Evolutionary conservation across 2,113 vertebrate species (phyloP), one percentile per base, ranked within the genome.

Genomic region (Anoura caudifer): DNA sequence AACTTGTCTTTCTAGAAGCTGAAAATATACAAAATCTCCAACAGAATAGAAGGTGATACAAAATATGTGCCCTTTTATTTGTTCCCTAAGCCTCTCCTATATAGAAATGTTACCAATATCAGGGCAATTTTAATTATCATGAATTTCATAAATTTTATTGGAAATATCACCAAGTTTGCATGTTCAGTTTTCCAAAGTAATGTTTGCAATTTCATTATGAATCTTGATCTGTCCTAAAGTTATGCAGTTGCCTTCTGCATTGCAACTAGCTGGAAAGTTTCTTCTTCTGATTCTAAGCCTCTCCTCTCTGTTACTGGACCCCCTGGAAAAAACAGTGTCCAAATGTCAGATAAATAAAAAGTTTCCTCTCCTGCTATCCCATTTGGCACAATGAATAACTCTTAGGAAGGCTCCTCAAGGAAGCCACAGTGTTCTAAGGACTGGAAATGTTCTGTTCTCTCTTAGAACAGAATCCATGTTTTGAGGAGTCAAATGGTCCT

Each of bases 31-130:
- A 15, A 31, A 45, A 14, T 70, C 26, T 7, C 47, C 80, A 95
- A 75, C 67, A 31, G 16, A 95, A 63, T 33, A 45, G 26, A 92
- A 70, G 38, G 13, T 84, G 26, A 63, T 28, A 67, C 3, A 65
- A 82, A 91, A 73, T 84, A 54, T 41, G 22, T 43, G 86, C 69
- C n/a, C 43, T 87, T 76, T 92, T 20, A 28, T 28, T 41, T 89
- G 20, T 79, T 5, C 11, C 2, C 28, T 12, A 90, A 63, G 31
- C 3, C 1, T 31, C 22, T 90, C 26, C 33, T 56, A 6, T 69
- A 20, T 14, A 59, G 11, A 81, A 56, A 54, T 14, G 2, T 54
- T 47, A 33, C 26, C 5, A 63, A 16, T 41, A 77, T 50, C 16
- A 67, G 31, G 79, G 19, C 1, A 43, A 41, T 73, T 82, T 67